Conservation (phyloP, 1,140 invertebrate species). For the Drosophila tristis region DNA sequence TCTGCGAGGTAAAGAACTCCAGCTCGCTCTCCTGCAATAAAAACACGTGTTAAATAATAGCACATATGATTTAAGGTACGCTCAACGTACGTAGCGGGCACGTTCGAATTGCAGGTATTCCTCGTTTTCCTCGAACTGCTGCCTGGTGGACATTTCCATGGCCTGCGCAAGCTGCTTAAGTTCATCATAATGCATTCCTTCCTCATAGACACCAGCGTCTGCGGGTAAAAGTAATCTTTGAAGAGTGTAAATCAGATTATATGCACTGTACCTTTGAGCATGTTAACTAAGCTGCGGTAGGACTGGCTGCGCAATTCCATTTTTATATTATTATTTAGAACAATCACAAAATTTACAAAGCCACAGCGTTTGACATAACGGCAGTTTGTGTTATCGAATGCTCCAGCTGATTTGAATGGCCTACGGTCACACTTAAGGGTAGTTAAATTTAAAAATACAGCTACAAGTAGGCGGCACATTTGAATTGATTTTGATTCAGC, state of each 20-base stretch:
- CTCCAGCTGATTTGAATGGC: background rate
- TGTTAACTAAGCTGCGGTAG: constrained; percentile 6
- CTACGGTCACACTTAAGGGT: constrained; percentile 10
- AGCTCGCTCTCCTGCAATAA: constrained; percentile 46
- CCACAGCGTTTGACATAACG: background rate
- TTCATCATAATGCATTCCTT: constrained; percentile 57
- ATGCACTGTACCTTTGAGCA: constrained; percentile 19
- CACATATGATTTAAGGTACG: background rate
- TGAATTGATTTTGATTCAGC: too few species aligned
- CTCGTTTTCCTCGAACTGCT: background rate
- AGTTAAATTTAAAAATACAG: background rate
- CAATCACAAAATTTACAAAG: too few species aligned
- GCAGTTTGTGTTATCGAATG: constrained; percentile 22
- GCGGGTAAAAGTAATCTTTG: background rate
- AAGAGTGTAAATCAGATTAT: background rate
- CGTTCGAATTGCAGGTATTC: constrained; percentile 17
- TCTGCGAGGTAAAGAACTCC: constrained; percentile 25
- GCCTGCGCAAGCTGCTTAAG: constrained; percentile 52
- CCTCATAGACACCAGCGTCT: constrained; percentile 61
- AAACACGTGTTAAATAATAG: background rate
- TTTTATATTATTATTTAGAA: background rate
- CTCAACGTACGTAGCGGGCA: constrained; percentile 27
- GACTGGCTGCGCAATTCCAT: constrained; percentile 44
- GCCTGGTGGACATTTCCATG: constrained; percentile 38
- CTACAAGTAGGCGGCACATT: too few species aligned